Base-by-base conservation (phyloP, 2,113 vertebrate genomes). In the Daubentonia madagascariensis region DNA sequence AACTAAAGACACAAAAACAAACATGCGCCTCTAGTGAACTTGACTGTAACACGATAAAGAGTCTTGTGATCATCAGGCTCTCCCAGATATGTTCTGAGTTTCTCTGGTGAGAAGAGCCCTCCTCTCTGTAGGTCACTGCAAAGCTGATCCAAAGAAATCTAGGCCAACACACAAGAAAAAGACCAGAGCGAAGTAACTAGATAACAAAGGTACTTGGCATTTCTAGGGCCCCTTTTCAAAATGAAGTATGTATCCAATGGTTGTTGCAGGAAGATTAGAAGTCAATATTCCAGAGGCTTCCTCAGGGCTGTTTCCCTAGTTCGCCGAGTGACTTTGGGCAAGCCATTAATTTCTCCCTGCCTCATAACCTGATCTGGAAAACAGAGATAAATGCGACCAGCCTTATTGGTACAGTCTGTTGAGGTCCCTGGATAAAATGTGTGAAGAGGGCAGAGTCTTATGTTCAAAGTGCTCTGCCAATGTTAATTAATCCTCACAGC, bases 301-400 rank as follows among this genome's bases (percentile, higher is more conserved):
- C 8, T 17, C n/a, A 9, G 48, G 50, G 40, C 20, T 14, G 14
- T 30, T 52, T 14, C n/a, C 35, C 45, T 17, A 8, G 30, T 22
- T 76, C 28, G 43, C 50, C 0, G n/a, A 63, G 28, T 23, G 23
- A 54, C 80, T 59, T 8, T 40, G n/a, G 32, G 23, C 28, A 17
- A 57, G 68, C 10, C 87, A 25, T 70, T 89, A 10, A 70, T 61
- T 40, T 84, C 54, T 88, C 37, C 17, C 85, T 37, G 92, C 84
- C 59, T 89, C 28, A 57, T 35, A 76, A 40, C 48, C 22, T 67
- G 91, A 40, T 75, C 54, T 86, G 78, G 54, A 75, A 95, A 84
- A 73, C 83, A 89, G 91, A 97, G 95, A 76, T 70, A 91, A 96
- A 79, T 10, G 28, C 50, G n/a, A 10, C 67, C n/a, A 37, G 63